Conservation (phyloP, 2,797 vertebrate genomes). For the Tokudaia tokunoshimensis region DNA sequence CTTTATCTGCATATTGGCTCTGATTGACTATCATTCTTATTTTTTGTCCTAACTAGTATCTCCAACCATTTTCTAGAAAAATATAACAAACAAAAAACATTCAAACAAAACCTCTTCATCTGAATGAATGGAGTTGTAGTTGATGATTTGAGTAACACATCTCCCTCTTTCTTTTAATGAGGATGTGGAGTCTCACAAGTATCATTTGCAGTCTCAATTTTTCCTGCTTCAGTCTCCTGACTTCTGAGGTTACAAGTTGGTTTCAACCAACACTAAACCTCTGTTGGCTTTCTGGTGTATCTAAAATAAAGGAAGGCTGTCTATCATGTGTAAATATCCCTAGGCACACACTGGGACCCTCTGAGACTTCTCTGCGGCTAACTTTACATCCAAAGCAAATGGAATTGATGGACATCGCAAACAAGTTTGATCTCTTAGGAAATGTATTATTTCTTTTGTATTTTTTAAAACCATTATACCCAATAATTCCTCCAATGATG, state of each 20-base stretch:
- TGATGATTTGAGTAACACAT: too few relatives aligned
- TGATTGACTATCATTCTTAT: background rate
- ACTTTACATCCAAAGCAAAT: background rate
- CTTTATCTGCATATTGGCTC: background rate
- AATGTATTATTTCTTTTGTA: conserved; percentile 3
- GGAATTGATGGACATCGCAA: background rate
- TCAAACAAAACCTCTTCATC: background rate
- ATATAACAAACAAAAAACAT: too few relatives aligned
- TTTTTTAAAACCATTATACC: background rate
- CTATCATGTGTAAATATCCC: background rate
- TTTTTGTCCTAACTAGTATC: background rate
- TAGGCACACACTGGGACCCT: background rate
- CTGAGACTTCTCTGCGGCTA: background rate
- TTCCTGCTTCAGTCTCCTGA: background rate
- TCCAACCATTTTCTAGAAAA: background rate
- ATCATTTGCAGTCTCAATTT: background rate
- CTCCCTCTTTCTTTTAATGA: background rate
- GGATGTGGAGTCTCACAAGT: too few relatives aligned
- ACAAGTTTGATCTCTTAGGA: background rate
- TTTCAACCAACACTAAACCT: background rate
- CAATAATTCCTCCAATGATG: background rate
- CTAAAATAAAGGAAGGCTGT: conserved; percentile 47
- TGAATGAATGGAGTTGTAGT: background rate
- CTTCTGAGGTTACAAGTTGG: too few relatives aligned
- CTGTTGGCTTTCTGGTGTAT: background rate